These are phyloP conservation scores for Seriola rivoliana DNA, from an alignment of 2,113 vertebrate genomes.

Conservation along the genomic window DNA sequence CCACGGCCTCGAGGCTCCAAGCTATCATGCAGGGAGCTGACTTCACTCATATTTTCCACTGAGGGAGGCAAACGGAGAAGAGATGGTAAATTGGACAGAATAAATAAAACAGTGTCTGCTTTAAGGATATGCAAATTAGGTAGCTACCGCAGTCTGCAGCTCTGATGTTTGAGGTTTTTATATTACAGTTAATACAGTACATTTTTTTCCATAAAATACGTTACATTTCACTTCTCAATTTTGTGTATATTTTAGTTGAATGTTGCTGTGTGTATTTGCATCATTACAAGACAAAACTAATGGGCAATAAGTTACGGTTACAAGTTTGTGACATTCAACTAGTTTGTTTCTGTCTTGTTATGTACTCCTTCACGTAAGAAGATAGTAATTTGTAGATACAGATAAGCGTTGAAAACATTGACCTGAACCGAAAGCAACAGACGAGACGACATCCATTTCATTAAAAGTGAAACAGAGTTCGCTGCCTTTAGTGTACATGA, in stretches of 20 bases:
- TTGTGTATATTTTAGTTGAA: background rate
- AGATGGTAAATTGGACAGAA: background rate
- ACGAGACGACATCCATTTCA: background rate
- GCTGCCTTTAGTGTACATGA: too few species aligned
- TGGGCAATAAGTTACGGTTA: too few species aligned
- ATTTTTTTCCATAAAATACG: background rate
- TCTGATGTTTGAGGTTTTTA: background rate
- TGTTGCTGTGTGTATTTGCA: background rate
- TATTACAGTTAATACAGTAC: too few species aligned
- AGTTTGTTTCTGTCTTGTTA: background rate
- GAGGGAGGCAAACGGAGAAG: background rate
- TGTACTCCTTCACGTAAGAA: too few species aligned
- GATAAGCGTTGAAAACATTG: background rate
- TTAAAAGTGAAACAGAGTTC: background rate
- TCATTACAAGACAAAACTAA: too few species aligned
- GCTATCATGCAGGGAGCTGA: slow-evolving; percentile 89
- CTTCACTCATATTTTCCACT: slow-evolving; percentile 89
- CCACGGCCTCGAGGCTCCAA: slow-evolving; percentile 77
- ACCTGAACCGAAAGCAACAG: too few species aligned
- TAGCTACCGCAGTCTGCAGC: background rate
- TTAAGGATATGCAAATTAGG: background rate
- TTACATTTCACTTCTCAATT: background rate
- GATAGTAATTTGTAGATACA: too few species aligned
- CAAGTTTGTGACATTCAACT: background rate
- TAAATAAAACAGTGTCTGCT: background rate